phyloP scores from a whole-genome alignment of 2,797 vertebrate genomes.

The Eurystomus glaucurus region DNA sequence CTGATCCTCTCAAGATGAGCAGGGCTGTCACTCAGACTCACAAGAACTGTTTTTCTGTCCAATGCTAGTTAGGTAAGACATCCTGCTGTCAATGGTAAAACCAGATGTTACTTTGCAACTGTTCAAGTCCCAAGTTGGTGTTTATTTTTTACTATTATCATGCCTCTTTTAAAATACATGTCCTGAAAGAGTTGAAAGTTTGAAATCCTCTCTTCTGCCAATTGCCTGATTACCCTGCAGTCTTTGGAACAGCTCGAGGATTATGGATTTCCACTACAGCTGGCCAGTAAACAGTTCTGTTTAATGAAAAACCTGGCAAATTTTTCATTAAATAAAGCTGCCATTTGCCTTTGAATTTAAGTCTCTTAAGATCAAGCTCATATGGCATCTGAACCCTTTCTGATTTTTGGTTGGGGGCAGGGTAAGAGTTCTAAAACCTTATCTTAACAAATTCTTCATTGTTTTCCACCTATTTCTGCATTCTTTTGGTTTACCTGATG shows the following conservation, averaged over 20 bases:
- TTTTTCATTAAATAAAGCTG: background rate
- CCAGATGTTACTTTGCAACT: constrained; percentile 57
- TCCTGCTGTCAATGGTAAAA: constrained; percentile 77
- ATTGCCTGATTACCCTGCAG: background rate
- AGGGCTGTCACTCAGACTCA: constrained; percentile 74
- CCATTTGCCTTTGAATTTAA: background rate
- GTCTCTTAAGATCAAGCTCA: background rate
- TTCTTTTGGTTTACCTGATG: background rate
- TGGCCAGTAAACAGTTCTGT: background rate
- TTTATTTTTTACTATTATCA: background rate
- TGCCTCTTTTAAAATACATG: background rate
- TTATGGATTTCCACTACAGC: background rate
- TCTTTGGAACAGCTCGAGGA: background rate
- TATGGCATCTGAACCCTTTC: background rate
- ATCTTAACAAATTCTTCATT: background rate
- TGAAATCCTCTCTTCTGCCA: background rate
- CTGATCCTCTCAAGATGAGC: constrained; percentile 59
- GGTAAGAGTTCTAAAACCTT: background rate
- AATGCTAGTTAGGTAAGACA: constrained; percentile 59
- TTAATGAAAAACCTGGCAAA: background rate
- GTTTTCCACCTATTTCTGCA: background rate
- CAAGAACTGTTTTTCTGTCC: constrained; percentile 62
- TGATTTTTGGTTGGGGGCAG: background rate
- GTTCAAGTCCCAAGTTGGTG: constrained; percentile 75
- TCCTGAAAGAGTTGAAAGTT: background rate